Evolutionary conservation across 2,888 invertebrate genomes (phyloP), one percentile per base, ranked within the genome.

Genomic region (Dolichomitus sp.): DNA sequence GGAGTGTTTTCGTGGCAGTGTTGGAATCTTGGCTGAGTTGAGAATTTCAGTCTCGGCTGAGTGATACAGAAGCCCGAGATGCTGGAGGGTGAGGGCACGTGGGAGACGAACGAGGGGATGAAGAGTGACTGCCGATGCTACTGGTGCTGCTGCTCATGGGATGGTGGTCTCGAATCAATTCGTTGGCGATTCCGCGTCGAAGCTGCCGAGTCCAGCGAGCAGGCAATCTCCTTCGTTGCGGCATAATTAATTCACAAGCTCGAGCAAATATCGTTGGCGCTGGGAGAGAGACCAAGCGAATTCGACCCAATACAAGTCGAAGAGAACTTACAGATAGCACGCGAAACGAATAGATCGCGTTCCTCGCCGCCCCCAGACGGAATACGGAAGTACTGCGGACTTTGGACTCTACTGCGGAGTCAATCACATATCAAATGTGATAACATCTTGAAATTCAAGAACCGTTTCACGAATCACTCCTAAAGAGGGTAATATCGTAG

Each of bases 401-500:
- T 57, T 50, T 61, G 48, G 65, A 27, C 30, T 48, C 78, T 61
- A 37, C 61, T 37, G 70, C 48, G 77, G 78, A 77, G 70, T 83
- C 83, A 73, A 84, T 85, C 70, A 68, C 80, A 79, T 80, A 85
- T 83, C 80, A 80, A 78, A 85, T 85, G 85, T 77, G 81, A 84
- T 85, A 82, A 83, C 80, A 77, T 79, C 81, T 84, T 85, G 81
- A 81, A 85, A 85, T 85, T 85, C 85, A 85, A 76, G 81, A 81
- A 81, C 75, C 85, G 85, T 85, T 77, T 70, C 81, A 37, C 40
- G 50, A 73, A 83, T 83, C 80, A 73, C 77, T 83, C 83, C 68
- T 45, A 63, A 65, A 57, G 68, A 45, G 78, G 42, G 50, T 59
- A 61, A 59, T 73, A 45, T 50, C 14, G 73, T 52, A 73, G 45